Conservation (phyloP, 1,140 invertebrate species). For the Helicoverpa zea region DNA sequence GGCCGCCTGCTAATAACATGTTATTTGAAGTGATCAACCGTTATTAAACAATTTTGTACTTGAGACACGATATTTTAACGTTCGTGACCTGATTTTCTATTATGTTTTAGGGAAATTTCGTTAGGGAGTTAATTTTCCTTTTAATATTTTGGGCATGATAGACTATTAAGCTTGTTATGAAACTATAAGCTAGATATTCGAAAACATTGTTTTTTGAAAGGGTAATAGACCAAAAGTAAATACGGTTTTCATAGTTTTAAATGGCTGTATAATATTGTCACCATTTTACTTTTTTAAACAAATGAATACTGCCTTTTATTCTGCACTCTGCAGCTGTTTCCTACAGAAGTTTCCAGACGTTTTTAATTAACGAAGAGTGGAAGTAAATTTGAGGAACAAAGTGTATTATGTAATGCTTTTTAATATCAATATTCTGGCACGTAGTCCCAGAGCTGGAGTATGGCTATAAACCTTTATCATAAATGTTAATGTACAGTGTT, state of each 20-base stretch:
- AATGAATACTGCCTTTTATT: not conserved
- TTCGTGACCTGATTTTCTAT: conserved; percentile 13
- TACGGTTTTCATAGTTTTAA: too few species aligned
- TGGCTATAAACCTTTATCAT: not conserved
- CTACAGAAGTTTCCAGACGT: not conserved
- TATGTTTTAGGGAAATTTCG: not conserved
- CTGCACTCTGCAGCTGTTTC: not conserved
- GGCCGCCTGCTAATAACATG: conserved; percentile 23
- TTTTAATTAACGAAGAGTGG: conserved; percentile 34
- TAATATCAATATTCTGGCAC: not conserved
- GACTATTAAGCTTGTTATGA: conserved; percentile 9
- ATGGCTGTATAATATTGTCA: too few species aligned
- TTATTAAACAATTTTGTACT: conserved; percentile 32
- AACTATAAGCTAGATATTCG: not conserved
- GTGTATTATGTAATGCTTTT: not conserved
- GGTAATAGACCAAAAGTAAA: too few species aligned
- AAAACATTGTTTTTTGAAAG: not conserved
- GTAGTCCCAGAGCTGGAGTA: not conserved
- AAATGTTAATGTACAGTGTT: not conserved
- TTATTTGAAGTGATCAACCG: conserved; percentile 6
- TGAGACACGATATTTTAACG: conserved; percentile 19
- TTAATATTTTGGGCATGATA: conserved; percentile 4
- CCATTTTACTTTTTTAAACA: too few species aligned
- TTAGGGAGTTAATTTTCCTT: conserved; percentile 7
- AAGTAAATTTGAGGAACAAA: conserved; percentile 1